phyloP scores from a whole-genome alignment of 2,797 vertebrate genomes.

The Podarcis siculus region DNA sequence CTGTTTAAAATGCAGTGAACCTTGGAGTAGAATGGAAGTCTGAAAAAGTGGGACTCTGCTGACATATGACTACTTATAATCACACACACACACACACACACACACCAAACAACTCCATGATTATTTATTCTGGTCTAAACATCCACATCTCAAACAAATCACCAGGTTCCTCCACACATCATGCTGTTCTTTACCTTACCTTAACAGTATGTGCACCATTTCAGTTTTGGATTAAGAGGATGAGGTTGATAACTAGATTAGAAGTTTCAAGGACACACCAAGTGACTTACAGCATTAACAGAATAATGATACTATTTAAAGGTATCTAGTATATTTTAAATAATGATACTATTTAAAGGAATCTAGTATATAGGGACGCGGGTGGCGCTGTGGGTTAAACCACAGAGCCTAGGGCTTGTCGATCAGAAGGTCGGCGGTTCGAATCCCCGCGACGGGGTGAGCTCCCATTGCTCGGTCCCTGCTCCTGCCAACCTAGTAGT shows the following conservation, averaged over 20 bases:
- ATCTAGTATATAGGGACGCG: no score
- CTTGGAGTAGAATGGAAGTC: conserved; percentile 15
- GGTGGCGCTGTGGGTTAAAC: no score
- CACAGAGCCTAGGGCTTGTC: no score
- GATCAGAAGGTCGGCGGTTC: no score
- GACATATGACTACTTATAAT: not conserved
- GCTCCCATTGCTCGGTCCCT: no score
- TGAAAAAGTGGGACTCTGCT: not conserved
- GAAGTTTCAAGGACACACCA: not conserved
- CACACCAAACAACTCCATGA: not conserved
- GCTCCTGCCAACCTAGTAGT: no score
- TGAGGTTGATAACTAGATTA: no score
- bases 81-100: no score
- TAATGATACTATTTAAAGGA: no score
- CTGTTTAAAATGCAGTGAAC: not conserved
- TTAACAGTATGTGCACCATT: not conserved
- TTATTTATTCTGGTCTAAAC: not conserved
- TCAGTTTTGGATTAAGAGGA: not conserved
- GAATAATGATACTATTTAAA: not conserved
- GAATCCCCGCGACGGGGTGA: no score
- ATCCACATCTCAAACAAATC: not conserved
- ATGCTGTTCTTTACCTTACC: not conserved
- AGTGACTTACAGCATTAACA: not conserved
- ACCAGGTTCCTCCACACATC: not conserved
- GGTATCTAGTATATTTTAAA: not conserved